A percentile compares a stretch with the other conserved stretches of the same genome.
Evolutionary conservation across 2,888 invertebrate genomes (phyloP).

Genomic region (Taenaris catops): DNA sequence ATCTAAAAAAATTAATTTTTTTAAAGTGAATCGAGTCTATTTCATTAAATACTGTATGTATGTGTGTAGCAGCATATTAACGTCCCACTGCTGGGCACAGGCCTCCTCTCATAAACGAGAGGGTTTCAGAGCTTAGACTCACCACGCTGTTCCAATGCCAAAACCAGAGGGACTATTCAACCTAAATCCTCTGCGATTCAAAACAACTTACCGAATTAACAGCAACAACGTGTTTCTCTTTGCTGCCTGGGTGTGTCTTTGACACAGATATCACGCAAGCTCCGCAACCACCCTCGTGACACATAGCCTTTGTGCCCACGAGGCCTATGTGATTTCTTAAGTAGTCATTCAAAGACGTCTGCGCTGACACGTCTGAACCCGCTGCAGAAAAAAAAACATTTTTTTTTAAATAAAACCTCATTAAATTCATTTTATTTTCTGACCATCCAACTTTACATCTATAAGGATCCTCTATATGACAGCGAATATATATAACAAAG

Average conservation of each 20-base stretch:
- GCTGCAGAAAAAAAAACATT: constrained; percentile 22
- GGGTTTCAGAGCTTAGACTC: too few relatives aligned
- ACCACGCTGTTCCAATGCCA: too few relatives aligned
- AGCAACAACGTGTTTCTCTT: constrained; percentile 69
- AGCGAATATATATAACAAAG: too few relatives aligned
- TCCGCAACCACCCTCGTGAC: constrained; percentile 86
- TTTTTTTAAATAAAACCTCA: neutral
- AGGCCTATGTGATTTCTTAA: constrained; percentile 78
- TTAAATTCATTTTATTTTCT: neutral
- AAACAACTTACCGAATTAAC: constrained; percentile 82
- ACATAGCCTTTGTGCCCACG: constrained; percentile 84
- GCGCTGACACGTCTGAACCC: constrained; percentile 46
- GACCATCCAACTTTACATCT: too few relatives aligned
- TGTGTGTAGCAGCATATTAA: too few relatives aligned
- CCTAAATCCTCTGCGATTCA: neutral
- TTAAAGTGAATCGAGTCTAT: too few relatives aligned
- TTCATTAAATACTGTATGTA: too few relatives aligned
- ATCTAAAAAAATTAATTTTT: too few relatives aligned
- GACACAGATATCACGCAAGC: constrained; percentile 79
- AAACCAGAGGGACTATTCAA: too few relatives aligned
- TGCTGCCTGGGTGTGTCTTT: constrained; percentile 61
- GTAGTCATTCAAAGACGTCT: constrained; percentile 78
- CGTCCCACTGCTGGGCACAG: too few relatives aligned
- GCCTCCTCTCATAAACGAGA: too few relatives aligned
- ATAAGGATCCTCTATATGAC: too few relatives aligned